Base-by-base conservation (phyloP, 2,113 vertebrate species). In the Lamprologus tigripictilis region DNA sequence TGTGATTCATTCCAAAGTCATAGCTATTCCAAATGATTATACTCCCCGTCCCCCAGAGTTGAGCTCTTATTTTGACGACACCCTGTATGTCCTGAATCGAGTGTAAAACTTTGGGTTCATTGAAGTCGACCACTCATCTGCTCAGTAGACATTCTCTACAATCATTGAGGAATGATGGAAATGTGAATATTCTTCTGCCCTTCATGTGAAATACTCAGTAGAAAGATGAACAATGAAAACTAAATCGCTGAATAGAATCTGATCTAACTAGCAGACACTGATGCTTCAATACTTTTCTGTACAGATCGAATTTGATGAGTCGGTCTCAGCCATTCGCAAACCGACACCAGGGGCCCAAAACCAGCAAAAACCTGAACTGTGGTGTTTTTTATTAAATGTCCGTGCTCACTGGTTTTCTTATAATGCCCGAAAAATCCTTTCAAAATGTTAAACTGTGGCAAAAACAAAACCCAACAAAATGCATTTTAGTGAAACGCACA, bases 21-120 rank as follows among this genome's bases (percentile, higher is more conserved):
- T 7, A 73, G 37, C 66, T 73, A 23, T 73, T n/a, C n/a, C 13
- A 42, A 71, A 42, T 71, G 37, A 68, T 37, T 66, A 66, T n/a
- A 35, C 37, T 23, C n/a, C 31, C 58, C 9, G 4, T 35, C 37
- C 13, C 21, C 68, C 23, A 76, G 42, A 31, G 26, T 78, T 19
- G 47, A 82, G 42, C 84, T 90, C 31, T 88, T 87, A 88, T 87
- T 92, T 81, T 86, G 86, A 86, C 45, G 9, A 85, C 87, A 86
- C 80, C 83, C 73, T 33, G 83, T 35, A 61, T 73, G 10, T 90
- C 90, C 88, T 88, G 84, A 80, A 80, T 19, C 5, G 1, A 45
- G 35, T n/a, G 81, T 63, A 19, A 57, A 61, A 57, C 28, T 81
- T 54, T 61, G 63, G 68, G 61, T 82, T 79, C 9, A 37, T 63